A percentile compares a stretch with the other conserved stretches of the same genome.
Evolutionary conservation across 1,140 invertebrate species (phyloP).

Genomic region (Holcopasites calliopsidis): DNA sequence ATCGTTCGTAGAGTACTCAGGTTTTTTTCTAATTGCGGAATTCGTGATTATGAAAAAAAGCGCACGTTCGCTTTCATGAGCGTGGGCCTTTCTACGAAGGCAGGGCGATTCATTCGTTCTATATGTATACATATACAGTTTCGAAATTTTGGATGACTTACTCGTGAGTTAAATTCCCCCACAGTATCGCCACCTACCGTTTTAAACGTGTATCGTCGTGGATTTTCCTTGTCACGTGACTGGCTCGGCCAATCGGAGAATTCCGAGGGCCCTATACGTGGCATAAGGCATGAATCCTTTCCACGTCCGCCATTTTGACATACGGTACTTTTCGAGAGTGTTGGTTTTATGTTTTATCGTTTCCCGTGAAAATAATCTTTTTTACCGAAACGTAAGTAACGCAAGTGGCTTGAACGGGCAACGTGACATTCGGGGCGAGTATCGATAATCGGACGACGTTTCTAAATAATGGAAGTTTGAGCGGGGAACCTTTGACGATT

Average conservation of each 20-base stretch:
- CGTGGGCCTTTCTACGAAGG: background rate
- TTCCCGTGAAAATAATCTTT: slow-evolving; percentile 83
- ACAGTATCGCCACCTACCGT: slow-evolving; percentile 25
- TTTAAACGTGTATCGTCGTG: background rate
- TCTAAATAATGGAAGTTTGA: slow-evolving; percentile 58
- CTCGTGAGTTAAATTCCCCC: background rate
- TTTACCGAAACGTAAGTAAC: slow-evolving; percentile 84
- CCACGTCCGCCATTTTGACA: slow-evolving; percentile 89
- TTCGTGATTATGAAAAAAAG: slow-evolving; percentile 1
- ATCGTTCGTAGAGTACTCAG: background rate
- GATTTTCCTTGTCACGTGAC: slow-evolving; percentile 53
- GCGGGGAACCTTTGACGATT: slow-evolving; percentile 54
- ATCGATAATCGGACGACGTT: slow-evolving; percentile 46
- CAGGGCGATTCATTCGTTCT: background rate
- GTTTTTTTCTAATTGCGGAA: background rate
- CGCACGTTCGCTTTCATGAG: slow-evolving; percentile 10
- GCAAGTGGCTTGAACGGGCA: slow-evolving; percentile 50
- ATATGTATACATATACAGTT: slow-evolving; percentile 5
- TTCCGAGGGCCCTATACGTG: slow-evolving; percentile 83
- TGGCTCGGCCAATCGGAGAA: slow-evolving; percentile 42
- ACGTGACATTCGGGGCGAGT: slow-evolving; percentile 43
- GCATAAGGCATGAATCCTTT: slow-evolving; percentile 86
- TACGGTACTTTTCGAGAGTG: slow-evolving; percentile 85
- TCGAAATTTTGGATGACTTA: slow-evolving; percentile 35
- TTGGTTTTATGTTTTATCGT: slow-evolving; percentile 85